Base-by-base conservation (phyloP, 2,888 invertebrate species). In the Crocallis elinguaria region DNA sequence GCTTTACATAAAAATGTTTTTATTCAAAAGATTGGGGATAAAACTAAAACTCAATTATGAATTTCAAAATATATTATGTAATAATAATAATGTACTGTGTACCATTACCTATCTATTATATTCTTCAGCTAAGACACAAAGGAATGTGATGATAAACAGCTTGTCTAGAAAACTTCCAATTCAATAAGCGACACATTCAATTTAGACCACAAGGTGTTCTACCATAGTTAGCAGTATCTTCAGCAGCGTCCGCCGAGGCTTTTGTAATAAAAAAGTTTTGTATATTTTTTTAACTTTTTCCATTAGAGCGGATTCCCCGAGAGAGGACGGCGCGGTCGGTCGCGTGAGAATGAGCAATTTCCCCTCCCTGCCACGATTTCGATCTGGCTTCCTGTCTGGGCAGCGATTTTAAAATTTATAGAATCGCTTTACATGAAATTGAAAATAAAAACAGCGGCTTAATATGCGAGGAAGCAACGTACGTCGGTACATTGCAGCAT, bases 281-380 rank as follows among this genome's bases (percentile, higher is more conserved):
- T 86, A 76, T 86, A 83, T 86, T 86, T 87, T 84, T 88, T 86
- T 77, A 83, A 89, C 84, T 88, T 89, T 87, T 89, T 88, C 88
- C 88, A 89, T 89, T 88, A 88, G 83, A 82, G 75, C 81, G 79
- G 82, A 81, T 84, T 82, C 83, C 82, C 79, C 61, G 75, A 75
- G 80, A 75, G 78, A n/a, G n/a, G n/a, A 75, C 77, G 77, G 75
- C 76, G 75, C 76, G 81, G 78, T 75, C 80, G 84, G 75, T 88
- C 84, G 89, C 89, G 89, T 89, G 89, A 88, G 89, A 88, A 88
- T 88, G 89, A 90, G 88, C 88, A 89, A 89, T 89, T 89, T 89
- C 89, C 89, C 81, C 73, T 78, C 78, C 79, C 85, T 79, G 86
- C 85, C 82, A 77, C 85, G 89, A 90, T 89, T 89, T 86, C 86